These are phyloP conservation scores for Sacculina carcini DNA, from an alignment of 2,888 invertebrate genomes.

Conservation along the genomic window DNA sequence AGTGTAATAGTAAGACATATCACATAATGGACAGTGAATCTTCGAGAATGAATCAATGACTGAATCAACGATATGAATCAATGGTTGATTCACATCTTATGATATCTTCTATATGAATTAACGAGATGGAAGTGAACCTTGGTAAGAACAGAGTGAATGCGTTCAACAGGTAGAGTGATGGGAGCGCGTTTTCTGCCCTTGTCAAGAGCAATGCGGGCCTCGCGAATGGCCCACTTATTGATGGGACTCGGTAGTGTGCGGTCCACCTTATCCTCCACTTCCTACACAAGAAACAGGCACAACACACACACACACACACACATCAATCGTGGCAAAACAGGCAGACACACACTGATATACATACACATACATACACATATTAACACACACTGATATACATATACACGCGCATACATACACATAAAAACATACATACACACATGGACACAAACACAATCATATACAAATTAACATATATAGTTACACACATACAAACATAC, in stretches of 20 bases:
- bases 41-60: too few species aligned
- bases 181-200: slow-evolving; percentile 46
- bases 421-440: not conserved
- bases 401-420: slow-evolving; percentile 21
- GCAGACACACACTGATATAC: not conserved
- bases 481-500: slow-evolving; percentile 20
- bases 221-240: slow-evolving; percentile 71
- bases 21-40: too few species aligned
- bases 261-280: slow-evolving; percentile 75
- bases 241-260: slow-evolving; percentile 84
- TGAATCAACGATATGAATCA: too few species aligned
- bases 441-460: too few species aligned
- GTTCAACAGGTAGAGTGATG: slow-evolving; percentile 55
- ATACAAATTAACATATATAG: slow-evolving; percentile 17
- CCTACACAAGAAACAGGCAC: slow-evolving; percentile 26
- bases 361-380: too few species aligned
- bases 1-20: too few species aligned
- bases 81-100: too few species aligned
- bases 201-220: slow-evolving; percentile 59
- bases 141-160: slow-evolving; percentile 51
- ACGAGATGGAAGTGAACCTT: not conserved
- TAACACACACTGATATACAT: slow-evolving; percentile 16
- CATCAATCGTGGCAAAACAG: too few species aligned
- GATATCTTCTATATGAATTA: too few species aligned
- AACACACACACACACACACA: not conserved